These are phyloP conservation scores for Chouioia cunea DNA, from an alignment of 2,888 invertebrate genomes.

Conservation along the genomic window DNA sequence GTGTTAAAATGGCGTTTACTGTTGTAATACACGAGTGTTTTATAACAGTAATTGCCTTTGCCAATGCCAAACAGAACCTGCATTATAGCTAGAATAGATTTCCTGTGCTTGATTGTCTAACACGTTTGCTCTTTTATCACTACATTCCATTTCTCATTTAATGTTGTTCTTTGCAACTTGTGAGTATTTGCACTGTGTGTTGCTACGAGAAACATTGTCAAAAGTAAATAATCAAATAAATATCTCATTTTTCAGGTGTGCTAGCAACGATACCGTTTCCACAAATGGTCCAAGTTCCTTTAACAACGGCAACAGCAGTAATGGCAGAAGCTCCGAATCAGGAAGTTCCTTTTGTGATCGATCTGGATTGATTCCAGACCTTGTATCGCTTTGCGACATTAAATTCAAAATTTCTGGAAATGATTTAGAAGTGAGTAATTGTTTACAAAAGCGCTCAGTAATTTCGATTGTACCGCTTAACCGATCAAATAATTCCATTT, in stretches of 20 bases:
- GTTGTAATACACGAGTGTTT: no score
- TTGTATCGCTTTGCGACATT: constrained; percentile 57
- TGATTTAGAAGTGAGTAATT: constrained; percentile 56
- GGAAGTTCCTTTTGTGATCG: constrained; percentile 55
- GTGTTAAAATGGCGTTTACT: no score
- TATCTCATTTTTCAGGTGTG: no score
- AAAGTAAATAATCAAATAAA: background rate
- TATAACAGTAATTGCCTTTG: no score
- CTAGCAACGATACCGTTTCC: constrained; percentile 28
- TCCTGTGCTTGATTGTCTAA: no score
- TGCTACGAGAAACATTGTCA: background rate
- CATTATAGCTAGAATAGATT: no score
- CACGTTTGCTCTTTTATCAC: no score
- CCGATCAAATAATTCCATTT: constrained; percentile 13
- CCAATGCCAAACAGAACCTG: no score
- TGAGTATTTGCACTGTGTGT: no score
- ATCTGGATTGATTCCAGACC: constrained; percentile 61
- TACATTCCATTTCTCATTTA: no score
- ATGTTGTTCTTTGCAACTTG: no score
- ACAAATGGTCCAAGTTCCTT: constrained; percentile 40
- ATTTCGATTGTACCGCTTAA: background rate
- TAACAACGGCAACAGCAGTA: constrained; percentile 39
- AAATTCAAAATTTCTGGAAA: constrained; percentile 57
- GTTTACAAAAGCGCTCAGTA: background rate
- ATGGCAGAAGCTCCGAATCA: constrained; percentile 47